Evolutionary conservation across 1,140 invertebrate genomes (phyloP).

Genomic region (Zaprionus capensis): DNA sequence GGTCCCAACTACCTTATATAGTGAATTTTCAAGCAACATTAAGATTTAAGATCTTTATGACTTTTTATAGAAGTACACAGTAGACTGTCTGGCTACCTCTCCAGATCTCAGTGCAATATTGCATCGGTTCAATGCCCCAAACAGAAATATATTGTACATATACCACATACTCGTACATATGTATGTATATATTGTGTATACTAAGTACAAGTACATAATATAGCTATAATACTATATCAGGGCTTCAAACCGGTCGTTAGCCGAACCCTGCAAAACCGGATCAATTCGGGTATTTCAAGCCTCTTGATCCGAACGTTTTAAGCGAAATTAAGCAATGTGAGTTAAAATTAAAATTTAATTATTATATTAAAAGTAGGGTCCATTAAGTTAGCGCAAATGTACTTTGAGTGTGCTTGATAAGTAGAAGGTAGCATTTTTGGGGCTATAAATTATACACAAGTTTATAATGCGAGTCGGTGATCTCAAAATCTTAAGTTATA

Average conservation of each 20-base stretch:
- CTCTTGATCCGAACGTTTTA: constrained; percentile 4
- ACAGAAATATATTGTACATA: neutral
- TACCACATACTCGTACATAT: neutral
- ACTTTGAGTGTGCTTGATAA: neutral
- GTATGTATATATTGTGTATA: neutral
- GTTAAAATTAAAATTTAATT: constrained; percentile 2
- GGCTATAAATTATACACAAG: neutral
- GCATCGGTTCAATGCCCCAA: neutral
- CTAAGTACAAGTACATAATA: neutral
- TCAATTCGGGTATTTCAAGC: neutral
- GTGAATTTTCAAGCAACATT: neutral
- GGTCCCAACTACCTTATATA: neutral
- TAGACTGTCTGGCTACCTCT: neutral
- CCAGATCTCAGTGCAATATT: neutral
- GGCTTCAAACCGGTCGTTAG: neutral
- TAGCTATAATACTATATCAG: neutral
- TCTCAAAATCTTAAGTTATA: neutral
- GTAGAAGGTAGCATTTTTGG: neutral
- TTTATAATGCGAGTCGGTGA: neutral
- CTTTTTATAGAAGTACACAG: neutral
- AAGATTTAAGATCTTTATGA: neutral
- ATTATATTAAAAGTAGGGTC: constrained; percentile 7
- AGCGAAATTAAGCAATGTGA: constrained; percentile 1
- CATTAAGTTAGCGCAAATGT: constrained; percentile 9
- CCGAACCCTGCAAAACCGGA: constrained; percentile 4